These are phyloP conservation scores for Ptychadena robeensis DNA, from an alignment of 2,797 vertebrate genomes.

Conservation along the genomic window DNA sequence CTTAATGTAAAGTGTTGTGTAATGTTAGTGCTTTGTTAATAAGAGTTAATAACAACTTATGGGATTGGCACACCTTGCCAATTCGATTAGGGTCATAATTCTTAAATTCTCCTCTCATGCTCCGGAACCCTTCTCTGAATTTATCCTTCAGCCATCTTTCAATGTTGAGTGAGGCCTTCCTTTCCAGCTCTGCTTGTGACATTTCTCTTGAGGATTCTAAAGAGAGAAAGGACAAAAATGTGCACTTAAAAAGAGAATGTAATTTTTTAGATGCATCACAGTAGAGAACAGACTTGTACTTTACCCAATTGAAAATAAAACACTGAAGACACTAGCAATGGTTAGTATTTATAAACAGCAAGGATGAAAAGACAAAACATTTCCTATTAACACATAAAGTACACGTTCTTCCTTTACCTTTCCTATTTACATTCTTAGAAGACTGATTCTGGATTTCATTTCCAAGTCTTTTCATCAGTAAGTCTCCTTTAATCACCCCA, in stretches of 20 bases:
- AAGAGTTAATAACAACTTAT: too few species aligned
- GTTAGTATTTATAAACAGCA: too few species aligned
- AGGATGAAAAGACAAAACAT: neutral
- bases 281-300: too few species aligned
- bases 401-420: constrained; percentile 12
- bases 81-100: constrained; percentile 63
- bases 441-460: constrained; percentile 43
- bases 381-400: neutral
- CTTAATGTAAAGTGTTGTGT: too few species aligned
- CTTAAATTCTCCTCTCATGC: constrained; percentile 69
- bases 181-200: constrained; percentile 62
- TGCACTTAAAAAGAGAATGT: neutral
- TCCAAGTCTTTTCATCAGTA: constrained; percentile 65
- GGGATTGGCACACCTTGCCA: constrained; percentile 64
- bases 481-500: constrained; percentile 63
- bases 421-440: constrained; percentile 17
- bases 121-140: constrained; percentile 68
- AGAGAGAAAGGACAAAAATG: neutral
- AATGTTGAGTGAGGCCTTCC: constrained; percentile 64
- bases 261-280: too few species aligned
- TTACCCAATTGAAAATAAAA: too few species aligned
- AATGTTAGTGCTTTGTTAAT: too few species aligned
- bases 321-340: too few species aligned
- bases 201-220: constrained; percentile 58
- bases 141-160: constrained; percentile 70